A percentile compares a stretch with the other conserved stretches of the same genome.
Conservation (phyloP, 2,797 vertebrate species). For the Megaceryle alcyon region DNA sequence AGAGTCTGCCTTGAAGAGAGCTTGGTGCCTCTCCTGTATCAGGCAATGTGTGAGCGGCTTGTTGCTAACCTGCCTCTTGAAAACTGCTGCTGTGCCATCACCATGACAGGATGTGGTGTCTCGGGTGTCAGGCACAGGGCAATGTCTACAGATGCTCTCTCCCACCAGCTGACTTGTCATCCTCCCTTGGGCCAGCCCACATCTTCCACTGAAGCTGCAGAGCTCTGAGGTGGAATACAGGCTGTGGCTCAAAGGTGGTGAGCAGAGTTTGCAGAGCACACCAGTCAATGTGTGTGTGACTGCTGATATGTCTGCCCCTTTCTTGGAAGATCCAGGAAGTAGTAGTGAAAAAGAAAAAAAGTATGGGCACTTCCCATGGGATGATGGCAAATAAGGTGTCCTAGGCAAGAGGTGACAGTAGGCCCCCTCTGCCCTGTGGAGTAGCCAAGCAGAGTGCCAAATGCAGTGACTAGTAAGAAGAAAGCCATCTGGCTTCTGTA, state of each 20-base stretch:
- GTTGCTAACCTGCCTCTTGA: not conserved
- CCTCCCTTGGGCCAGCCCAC: not conserved
- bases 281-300: not conserved
- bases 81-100: not conserved
- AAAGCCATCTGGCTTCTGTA: not conserved
- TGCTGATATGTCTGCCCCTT: accelerated
- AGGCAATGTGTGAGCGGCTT: not conserved
- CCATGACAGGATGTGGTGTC: not conserved
- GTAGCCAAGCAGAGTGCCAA: not conserved
- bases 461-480: not conserved
- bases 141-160: accelerated
- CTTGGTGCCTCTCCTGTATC: not conserved
- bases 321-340: not conserved
- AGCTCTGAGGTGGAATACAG: not conserved
- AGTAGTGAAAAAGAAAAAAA: not conserved
- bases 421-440: not conserved
- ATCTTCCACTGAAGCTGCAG: not conserved
- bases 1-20: not conserved
- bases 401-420: not conserved
- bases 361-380: not conserved
- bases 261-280: not conserved
- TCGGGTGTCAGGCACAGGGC: accelerated
- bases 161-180: not conserved
- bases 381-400: not conserved
- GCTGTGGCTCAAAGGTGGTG: not conserved